Base-by-base conservation (phyloP, 2,888 invertebrate genomes). In the Scaptomyza polygonia region DNA sequence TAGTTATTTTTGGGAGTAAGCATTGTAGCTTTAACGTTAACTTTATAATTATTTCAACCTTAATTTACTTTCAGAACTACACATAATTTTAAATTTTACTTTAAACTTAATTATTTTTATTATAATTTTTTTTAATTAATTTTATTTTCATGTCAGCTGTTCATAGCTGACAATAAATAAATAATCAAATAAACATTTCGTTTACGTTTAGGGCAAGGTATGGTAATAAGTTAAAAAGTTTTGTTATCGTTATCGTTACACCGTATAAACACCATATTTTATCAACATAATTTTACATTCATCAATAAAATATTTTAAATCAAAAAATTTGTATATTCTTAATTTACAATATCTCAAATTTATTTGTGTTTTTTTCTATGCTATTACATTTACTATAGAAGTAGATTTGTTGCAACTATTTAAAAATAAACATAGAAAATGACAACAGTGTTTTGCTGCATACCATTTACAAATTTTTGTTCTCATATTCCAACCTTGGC, bases 131-230 rank as follows among this genome's bases (percentile, higher is more conserved):
- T n/a, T n/a, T n/a, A n/a, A n/a, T n/a, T n/a, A n/a, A n/a, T n/a
- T n/a, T n/a, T n/a, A n/a, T n/a, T n/a, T n/a, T n/a, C n/a, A n/a
- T n/a, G n/a, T n/a, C n/a, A n/a, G n/a, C n/a, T n/a, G n/a, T n/a
- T n/a, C n/a, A n/a, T n/a, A n/a, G n/a, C n/a, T n/a, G n/a, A n/a
- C n/a, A n/a, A n/a, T n/a, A n/a, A n/a, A n/a, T n/a, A n/a, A n/a
- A n/a, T n/a, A n/a, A n/a, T n/a, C n/a, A n/a, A n/a, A n/a, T 47
- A 59, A 66, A 72, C 72, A 72, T 72, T 72, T 73, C 72, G 73
- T 53, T 68, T 68, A 72, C n/a, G n/a, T n/a, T n/a, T n/a, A n/a
- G 73, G 57, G 64, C 73, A 72, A 72, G 52, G 58, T 73, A 72
- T 68, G 73, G 58, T 73, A 72, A 72, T 72, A 69, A 72, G 72